Percentiles rank a stretch among this genome's conserved stretches.
phyloP scores from a whole-genome alignment of 92 coral and sea anemone genomes.

The Micromussa lordhowensis region DNA sequence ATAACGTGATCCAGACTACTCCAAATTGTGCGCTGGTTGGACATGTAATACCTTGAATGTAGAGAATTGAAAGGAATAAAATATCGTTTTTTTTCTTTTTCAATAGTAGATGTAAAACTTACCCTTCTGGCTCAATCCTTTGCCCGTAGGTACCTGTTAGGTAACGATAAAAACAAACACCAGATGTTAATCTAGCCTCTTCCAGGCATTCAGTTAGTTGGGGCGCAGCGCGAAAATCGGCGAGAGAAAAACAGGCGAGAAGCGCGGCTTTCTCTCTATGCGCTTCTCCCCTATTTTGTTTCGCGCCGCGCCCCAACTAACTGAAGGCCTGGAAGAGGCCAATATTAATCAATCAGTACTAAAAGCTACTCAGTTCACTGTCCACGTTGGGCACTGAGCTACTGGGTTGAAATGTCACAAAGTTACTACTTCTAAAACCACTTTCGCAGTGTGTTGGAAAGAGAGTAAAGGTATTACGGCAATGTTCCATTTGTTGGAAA shows the following conservation, averaged over 20 bases:
- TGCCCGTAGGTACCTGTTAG: background rate
- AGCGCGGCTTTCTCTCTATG: no score
- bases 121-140: slow-evolving; percentile 30
- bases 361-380: background rate
- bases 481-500: background rate
- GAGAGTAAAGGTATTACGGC: background rate
- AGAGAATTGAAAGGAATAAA: background rate
- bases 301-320: no score
- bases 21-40: background rate
- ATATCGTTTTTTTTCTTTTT: background rate
- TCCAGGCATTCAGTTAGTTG: no score
- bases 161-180: background rate
- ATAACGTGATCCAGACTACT: background rate
- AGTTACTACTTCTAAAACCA: background rate
- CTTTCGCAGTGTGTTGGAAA: background rate
- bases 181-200: no score
- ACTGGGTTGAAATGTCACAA: background rate
- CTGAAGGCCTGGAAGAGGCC: no score
- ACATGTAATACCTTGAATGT: background rate
- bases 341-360: background rate
- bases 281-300: no score
- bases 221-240: no score
- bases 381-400: background rate
- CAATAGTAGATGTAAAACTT: background rate
- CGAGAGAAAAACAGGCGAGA: no score